Percentiles rank a stretch among this genome's conserved stretches.
Evolutionary conservation across 92 coral and sea anemone species (phyloP).

Genomic region (Phymanthus crucifer): DNA sequence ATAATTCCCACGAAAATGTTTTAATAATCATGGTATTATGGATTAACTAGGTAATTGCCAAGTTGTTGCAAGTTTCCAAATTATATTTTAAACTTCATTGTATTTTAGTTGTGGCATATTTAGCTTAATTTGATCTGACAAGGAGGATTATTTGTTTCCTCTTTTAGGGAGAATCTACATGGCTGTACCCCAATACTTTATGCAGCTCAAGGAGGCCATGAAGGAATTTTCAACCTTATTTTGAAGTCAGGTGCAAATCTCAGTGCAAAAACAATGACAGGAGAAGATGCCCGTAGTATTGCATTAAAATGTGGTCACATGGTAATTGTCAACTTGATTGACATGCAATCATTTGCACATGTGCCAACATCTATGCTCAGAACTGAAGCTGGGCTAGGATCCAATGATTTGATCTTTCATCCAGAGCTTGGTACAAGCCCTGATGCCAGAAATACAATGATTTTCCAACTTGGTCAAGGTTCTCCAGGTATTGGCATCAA

Average conservation of each 20-base stretch:
- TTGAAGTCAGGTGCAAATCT: constrained; percentile 56
- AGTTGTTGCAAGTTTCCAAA: too few relatives aligned
- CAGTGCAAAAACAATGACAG: constrained; percentile 55
- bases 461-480: constrained; percentile 28
- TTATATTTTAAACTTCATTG: too few relatives aligned
- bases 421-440: constrained; percentile 32
- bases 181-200: constrained; percentile 81
- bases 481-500: constrained; percentile 46
- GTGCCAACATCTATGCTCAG: constrained; percentile 57
- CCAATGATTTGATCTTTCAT: constrained; percentile 32
- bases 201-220: constrained; percentile 88
- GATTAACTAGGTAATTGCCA: too few relatives aligned
- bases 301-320: constrained; percentile 58
- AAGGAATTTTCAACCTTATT: constrained; percentile 63
- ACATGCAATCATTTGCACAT: constrained; percentile 45
- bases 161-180: constrained; percentile 48
- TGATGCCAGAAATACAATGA: constrained; percentile 47
- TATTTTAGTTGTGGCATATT: background rate
- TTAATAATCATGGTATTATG: too few relatives aligned
- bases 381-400: constrained; percentile 79
- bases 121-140: background rate
- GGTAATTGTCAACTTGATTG: constrained; percentile 76
- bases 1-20: too few relatives aligned
- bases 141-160: background rate
- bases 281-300: constrained; percentile 63